Evolutionary conservation across 92 coral and sea anemone genomes (phyloP).

Genomic region (Zoanthus sansibaricus): DNA sequence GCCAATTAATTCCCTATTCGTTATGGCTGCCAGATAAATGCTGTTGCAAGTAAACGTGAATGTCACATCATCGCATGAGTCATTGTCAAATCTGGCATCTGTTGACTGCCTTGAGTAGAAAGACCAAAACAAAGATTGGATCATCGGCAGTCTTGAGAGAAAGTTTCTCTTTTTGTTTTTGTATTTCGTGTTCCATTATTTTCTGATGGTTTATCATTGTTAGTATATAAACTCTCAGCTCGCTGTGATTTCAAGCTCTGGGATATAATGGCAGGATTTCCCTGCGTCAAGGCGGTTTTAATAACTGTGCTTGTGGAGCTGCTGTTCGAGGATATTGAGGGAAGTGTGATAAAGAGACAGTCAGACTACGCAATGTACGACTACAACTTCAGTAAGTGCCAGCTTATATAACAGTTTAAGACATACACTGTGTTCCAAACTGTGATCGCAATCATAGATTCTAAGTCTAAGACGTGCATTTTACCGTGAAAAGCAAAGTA

Average conservation of each 20-base stretch:
- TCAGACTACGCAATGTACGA: slow-evolving; percentile 92
- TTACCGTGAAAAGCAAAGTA: too few relatives aligned
- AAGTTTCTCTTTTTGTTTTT: slow-evolving; percentile 6
- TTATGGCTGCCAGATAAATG: slow-evolving; percentile 1
- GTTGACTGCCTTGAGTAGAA: slow-evolving; percentile 17
- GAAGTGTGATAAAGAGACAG: slow-evolving; percentile 55
- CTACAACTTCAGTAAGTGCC: slow-evolving; percentile 85
- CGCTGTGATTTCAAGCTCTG: background rate
- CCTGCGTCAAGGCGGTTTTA: background rate
- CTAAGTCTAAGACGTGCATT: too few relatives aligned
- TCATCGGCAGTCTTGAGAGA: slow-evolving; percentile 21
- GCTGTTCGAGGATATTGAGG: slow-evolving; percentile 7
- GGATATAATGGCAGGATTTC: background rate
- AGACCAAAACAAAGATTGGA: slow-evolving; percentile 45
- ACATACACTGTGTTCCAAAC: too few relatives aligned
- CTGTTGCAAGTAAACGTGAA: slow-evolving; percentile 2
- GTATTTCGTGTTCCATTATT: background rate
- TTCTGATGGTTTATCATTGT: slow-evolving; percentile 19
- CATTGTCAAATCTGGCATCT: slow-evolving; percentile 37
- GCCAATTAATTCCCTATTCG: background rate
- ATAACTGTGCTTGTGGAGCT: background rate
- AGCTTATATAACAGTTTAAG: background rate
- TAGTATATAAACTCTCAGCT: background rate
- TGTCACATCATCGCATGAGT: slow-evolving; percentile 40
- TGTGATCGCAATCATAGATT: too few relatives aligned